A percentile compares a stretch with the other conserved stretches of the same genome.
phyloP scores from a whole-genome alignment of 2,797 vertebrate species.

The Trematomus bernacchii region DNA sequence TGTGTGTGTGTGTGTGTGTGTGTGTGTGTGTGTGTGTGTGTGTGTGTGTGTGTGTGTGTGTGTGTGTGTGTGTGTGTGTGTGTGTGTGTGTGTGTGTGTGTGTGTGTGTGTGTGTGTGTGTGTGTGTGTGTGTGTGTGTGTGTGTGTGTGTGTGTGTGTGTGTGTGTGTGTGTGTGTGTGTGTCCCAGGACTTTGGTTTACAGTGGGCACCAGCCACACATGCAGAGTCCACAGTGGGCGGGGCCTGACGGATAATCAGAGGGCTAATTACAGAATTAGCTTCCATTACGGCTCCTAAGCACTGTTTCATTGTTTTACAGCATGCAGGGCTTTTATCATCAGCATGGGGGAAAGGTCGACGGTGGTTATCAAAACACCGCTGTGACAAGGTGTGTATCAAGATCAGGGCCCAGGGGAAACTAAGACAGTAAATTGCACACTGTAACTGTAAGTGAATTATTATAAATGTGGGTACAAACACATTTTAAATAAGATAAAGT shows the following conservation, averaged over 20 bases:
- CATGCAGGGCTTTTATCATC: conserved; percentile 59
- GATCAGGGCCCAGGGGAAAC: conserved; percentile 34
- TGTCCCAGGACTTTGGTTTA: conserved; percentile 81
- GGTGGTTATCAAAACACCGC: conserved; percentile 44
- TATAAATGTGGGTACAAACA: background rate
- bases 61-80: conserved; percentile 7
- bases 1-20: conserved; percentile 11
- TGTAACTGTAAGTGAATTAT: conserved; percentile 1
- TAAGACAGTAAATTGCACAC: background rate
- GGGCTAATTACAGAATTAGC: conserved; percentile 83
- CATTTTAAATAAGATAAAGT: background rate
- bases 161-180: conserved; percentile 9
- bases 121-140: conserved; percentile 11
- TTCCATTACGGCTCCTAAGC: conserved; percentile 78
- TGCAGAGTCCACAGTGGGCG: conserved; percentile 74
- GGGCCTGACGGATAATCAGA: conserved; percentile 72
- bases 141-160: conserved; percentile 7
- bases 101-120: conserved; percentile 7
- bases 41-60: conserved; percentile 11
- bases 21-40: conserved; percentile 7
- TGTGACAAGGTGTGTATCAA: conserved; percentile 57
- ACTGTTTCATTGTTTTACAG: conserved; percentile 81
- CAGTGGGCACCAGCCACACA: conserved; percentile 69
- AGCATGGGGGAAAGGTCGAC: conserved; percentile 66
- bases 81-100: conserved; percentile 11